Evolutionary conservation across 2,797 vertebrate genomes (phyloP).

Genomic region (Onychomys arenicola): DNA sequence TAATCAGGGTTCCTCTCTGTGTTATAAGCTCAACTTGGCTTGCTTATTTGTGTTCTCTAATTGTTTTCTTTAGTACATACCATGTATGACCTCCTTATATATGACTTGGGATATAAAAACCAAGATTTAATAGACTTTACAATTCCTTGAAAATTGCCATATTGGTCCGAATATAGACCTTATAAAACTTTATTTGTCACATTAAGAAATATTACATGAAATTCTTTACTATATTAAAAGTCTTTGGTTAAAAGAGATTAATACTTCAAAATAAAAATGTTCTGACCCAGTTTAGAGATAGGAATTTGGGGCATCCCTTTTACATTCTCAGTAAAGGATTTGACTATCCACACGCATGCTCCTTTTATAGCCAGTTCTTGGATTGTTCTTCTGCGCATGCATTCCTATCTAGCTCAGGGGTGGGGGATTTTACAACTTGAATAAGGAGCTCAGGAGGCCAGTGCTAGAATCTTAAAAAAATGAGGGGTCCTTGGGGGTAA

Average conservation of each 20-base stretch:
- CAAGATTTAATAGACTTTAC: constrained; percentile 75
- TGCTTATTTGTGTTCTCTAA: constrained; percentile 73
- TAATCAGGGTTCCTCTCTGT: constrained; percentile 68
- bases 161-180: constrained; percentile 82
- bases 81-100: constrained; percentile 72
- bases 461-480: constrained; percentile 3
- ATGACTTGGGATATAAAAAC: constrained; percentile 74
- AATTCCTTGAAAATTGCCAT: constrained; percentile 69
- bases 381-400: constrained; percentile 25
- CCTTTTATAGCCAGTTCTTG: constrained; percentile 10
- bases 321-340: constrained; percentile 37
- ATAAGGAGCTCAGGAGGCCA: neutral
- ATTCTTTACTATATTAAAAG: constrained; percentile 35
- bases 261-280: constrained; percentile 44
- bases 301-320: constrained; percentile 1
- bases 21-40: constrained; percentile 76
- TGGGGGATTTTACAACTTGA: neutral
- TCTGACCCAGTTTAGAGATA: constrained; percentile 43
- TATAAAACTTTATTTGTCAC: constrained; percentile 15
- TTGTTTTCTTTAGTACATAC: constrained; percentile 78
- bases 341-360: constrained; percentile 26
- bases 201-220: constrained; percentile 21
- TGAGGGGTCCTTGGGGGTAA: constrained; percentile 43
- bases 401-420: neutral
- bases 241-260: neutral